phyloP scores from a whole-genome alignment of 1,140 invertebrate genomes.

The Drosophila oshimai region DNA sequence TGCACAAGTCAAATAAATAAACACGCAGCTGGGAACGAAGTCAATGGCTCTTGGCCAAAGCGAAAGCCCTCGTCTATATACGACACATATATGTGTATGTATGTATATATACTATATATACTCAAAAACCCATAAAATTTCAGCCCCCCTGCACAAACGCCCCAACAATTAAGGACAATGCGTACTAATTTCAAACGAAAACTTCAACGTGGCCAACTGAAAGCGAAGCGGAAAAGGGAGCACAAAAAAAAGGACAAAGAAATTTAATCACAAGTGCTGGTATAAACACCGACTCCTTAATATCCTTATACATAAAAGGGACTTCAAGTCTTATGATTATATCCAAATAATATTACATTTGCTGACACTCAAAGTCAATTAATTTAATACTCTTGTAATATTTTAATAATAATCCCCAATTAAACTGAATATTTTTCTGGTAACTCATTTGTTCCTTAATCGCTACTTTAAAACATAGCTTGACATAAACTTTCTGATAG shows the following conservation, averaged over 20 bases:
- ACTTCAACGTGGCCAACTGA: slow-evolving; percentile 33
- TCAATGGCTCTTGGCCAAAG: slow-evolving; percentile 28
- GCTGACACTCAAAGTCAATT: no score
- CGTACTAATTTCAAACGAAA: slow-evolving; percentile 76
- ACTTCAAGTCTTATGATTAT: no score
- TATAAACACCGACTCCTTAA: not conserved
- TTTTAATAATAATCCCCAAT: no score
- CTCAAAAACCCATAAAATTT: slow-evolving; percentile 25
- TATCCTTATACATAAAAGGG: no score
- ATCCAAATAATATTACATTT: no score
- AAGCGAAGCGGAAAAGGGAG: slow-evolving; percentile 11
- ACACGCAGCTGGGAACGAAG: slow-evolving; percentile 56
- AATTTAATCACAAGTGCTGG: not conserved
- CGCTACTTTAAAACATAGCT: no score
- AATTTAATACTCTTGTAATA: no score
- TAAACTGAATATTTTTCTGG: no score
- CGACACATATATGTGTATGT: not conserved
- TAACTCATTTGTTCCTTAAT: no score
- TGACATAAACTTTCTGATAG: no score
- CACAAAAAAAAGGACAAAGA: not conserved
- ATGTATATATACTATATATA: not conserved
- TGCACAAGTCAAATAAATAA: slow-evolving; percentile 81
- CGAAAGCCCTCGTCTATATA: slow-evolving; percentile 12
- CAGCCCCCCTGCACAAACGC: slow-evolving; percentile 36
- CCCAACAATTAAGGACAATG: slow-evolving; percentile 76